Base-by-base conservation (phyloP, 2,113 vertebrate species). In the Rhinoptilus africanus region DNA sequence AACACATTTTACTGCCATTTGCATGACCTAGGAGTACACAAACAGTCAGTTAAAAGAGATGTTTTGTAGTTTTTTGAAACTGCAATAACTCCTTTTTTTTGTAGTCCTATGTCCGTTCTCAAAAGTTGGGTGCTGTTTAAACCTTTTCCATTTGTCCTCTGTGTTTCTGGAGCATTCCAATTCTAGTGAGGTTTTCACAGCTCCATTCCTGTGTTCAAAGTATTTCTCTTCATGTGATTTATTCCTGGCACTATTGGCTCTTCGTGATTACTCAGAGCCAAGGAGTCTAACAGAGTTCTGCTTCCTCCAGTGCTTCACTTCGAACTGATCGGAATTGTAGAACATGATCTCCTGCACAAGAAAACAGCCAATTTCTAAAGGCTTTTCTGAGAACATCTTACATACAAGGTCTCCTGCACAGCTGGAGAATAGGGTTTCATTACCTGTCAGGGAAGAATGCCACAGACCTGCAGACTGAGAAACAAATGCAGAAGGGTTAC, bases 161-260 rank as follows among this genome's bases (percentile, higher is more conserved):
- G 11, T 62, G 37, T 63, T 92, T 94, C 77, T 89, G 73, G 20
- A 92, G 28, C 47, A 30, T 78, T 94, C 51, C 26, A 59, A 8
- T 48, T 87, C 51, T n/a, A 78, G 20, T 21, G 47, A 87, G 23
- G 50, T 76, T 91, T 94, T 95, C 59, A 84, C 45, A 92, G 63
- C 14, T 94, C 53, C 72, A 66, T 86, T 86, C 63, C 68, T 66
- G 21, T 89, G 14, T 35, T 80, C 30, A 74, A 41, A 92, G 45
- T 84, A 89, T 92, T 91, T 83, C 18, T 91, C 37, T 93, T 79
- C 62, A 72, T 91, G 32, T 72, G 67, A 83, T 93, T 93, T 96
- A 30, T 89, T 96, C 63, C 84, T 95, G 89, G 68, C 77, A 94
- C n/a, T 64, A 81, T 20, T 81, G 64, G n/a, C 45, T 95, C 53